Conservation (phyloP, 2,888 invertebrate species). For the Boloria selene region DNA sequence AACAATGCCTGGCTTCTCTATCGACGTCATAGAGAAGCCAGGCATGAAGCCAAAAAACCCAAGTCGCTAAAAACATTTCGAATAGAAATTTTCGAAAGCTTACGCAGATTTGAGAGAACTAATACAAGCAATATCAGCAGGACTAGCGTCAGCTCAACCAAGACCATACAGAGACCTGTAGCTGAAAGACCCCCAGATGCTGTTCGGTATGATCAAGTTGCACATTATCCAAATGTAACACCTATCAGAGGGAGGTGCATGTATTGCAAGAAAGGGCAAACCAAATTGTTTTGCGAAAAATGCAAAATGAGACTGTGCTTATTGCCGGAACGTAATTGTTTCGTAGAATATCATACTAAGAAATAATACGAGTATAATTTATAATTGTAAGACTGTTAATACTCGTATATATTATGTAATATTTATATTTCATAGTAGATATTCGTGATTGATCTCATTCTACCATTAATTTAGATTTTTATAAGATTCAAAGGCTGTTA, state of each 20-base stretch:
- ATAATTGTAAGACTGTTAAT: too few relatives aligned
- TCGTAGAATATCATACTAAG: not conserved
- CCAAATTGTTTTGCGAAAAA: not conserved
- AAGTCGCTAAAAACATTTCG: too few relatives aligned
- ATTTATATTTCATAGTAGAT: too few relatives aligned
- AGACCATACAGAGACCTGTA: not conserved
- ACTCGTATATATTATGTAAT: too few relatives aligned
- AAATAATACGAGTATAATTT: too few relatives aligned
- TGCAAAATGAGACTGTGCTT: slow-evolving; percentile 2
- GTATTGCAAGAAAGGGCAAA: not conserved
- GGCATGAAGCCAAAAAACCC: slow-evolving; percentile 17
- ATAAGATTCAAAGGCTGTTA: too few relatives aligned
- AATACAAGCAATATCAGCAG: too few relatives aligned
- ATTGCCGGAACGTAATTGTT: slow-evolving; percentile 1
- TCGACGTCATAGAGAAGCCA: slow-evolving; percentile 30
- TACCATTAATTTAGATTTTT: too few relatives aligned
- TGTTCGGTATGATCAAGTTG: not conserved
- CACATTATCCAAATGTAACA: slow-evolving; percentile 10
- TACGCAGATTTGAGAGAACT: not conserved
- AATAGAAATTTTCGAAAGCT: too few relatives aligned
- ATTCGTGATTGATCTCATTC: too few relatives aligned
- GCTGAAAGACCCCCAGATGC: slow-evolving; percentile 5
- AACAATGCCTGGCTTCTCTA: slow-evolving; percentile 43
- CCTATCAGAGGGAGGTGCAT: slow-evolving; percentile 9
- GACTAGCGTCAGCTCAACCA: too few relatives aligned